phyloP scores from a whole-genome alignment of 2,888 invertebrate species.

The Phymatocera aterrima region DNA sequence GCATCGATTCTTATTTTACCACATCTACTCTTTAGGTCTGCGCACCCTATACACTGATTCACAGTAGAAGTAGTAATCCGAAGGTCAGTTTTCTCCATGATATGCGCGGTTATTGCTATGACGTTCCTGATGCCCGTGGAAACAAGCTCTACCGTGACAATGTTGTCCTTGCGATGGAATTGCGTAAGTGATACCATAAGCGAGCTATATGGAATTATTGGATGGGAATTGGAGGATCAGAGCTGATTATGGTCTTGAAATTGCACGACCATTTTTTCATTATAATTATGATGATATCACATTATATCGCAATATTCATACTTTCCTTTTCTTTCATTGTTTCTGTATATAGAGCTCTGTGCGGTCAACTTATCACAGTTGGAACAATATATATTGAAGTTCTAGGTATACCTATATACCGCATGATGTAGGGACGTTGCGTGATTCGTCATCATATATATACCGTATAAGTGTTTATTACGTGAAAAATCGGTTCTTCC shows the following conservation, averaged over 20 bases:
- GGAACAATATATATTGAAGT: constrained; percentile 24
- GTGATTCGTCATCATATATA: no score
- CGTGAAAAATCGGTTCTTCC: no score
- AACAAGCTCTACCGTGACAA: constrained; percentile 43
- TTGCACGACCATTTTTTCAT: not conserved
- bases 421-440: no score
- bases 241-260: not conserved
- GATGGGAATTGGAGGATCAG: not conserved
- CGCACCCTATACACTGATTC: constrained; percentile 60
- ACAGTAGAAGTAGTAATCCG: not conserved
- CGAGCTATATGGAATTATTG: not conserved
- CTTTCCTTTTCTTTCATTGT: not conserved
- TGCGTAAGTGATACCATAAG: not conserved
- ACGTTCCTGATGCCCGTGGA: constrained; percentile 47
- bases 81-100: constrained; percentile 46
- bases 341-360: not conserved
- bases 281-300: not conserved
- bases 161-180: not conserved
- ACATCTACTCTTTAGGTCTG: constrained; percentile 57
- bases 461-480: no score
- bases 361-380: not conserved
- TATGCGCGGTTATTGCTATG: constrained; percentile 66
- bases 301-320: not conserved
- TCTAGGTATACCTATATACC: no score
- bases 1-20: not conserved